phyloP scores from a whole-genome alignment of 2,797 vertebrate species.

The Mycteria americana region DNA sequence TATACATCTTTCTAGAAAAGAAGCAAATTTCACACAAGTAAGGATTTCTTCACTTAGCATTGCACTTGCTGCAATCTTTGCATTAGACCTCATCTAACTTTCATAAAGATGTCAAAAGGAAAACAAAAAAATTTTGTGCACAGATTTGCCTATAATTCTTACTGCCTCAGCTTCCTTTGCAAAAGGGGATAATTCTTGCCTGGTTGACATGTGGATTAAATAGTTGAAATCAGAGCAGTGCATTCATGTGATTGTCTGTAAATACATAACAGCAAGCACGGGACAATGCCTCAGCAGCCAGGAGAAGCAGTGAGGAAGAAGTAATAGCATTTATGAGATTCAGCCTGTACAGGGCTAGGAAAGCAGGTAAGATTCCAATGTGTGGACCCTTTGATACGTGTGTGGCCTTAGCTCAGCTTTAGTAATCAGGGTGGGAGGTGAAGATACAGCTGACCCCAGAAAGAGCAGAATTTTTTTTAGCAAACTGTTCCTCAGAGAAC shows the following conservation, averaged over 20 bases:
- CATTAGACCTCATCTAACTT: not conserved
- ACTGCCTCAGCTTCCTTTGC: not conserved
- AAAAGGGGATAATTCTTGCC: not conserved
- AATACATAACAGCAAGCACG: not conserved
- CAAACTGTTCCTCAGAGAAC: not conserved
- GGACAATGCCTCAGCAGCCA: not conserved
- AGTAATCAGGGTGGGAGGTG: not conserved
- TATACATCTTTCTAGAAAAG: not conserved
- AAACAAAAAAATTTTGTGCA: not conserved
- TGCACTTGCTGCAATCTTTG: not conserved
- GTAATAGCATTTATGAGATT: not conserved
- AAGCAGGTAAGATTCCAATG: not conserved
- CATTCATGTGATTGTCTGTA: not conserved
- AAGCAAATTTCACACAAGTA: not conserved
- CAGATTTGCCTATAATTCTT: not conserved
- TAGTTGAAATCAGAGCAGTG: not conserved
- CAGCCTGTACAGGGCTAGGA: not conserved
- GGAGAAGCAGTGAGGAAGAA: not conserved
- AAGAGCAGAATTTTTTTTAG: not conserved
- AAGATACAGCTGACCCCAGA: not conserved
- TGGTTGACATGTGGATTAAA: not conserved
- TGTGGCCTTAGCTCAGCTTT: not conserved
- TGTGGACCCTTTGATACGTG: fast-evolving
- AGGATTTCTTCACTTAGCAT: not conserved
- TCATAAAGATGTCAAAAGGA: not conserved